Evolutionary conservation across 2,113 vertebrate genomes (phyloP).

Genomic region (Phoenicopterus ruber): DNA sequence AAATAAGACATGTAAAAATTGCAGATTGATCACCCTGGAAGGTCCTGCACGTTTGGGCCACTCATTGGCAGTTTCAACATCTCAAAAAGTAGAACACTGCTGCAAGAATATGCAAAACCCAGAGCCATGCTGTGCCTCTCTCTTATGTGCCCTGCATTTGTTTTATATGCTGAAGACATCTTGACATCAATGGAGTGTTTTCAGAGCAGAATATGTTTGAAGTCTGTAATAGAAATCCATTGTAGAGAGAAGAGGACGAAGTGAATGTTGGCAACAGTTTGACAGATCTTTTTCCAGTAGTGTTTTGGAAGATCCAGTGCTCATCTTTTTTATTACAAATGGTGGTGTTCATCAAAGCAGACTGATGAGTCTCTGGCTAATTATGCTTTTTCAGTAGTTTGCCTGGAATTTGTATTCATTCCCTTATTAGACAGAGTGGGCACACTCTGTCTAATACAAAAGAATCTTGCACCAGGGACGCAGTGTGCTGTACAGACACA

Average conservation of each 20-base stretch:
- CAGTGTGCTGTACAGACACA: background rate
- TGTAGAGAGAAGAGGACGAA: background rate
- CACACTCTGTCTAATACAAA: fast-evolving
- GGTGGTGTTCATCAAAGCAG: background rate
- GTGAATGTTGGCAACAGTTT: background rate
- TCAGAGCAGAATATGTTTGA: slow-evolving; percentile 14
- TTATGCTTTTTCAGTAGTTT: background rate
- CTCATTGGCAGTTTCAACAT: background rate
- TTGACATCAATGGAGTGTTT: slow-evolving; percentile 33
- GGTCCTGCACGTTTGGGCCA: background rate
- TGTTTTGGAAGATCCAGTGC: background rate
- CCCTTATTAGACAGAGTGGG: background rate
- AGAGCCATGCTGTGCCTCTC: slow-evolving; percentile 21
- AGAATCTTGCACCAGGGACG: background rate
- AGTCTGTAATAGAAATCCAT: slow-evolving; percentile 1
- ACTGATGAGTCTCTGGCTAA: background rate
- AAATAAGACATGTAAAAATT: background rate
- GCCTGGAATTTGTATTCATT: background rate
- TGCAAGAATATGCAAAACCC: slow-evolving; percentile 8
- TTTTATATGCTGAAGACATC: slow-evolving; percentile 19
- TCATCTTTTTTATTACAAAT: background rate
- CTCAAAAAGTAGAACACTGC: slow-evolving; percentile 20
- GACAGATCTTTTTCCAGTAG: background rate
- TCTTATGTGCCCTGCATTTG: background rate
- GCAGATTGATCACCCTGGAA: background rate